Evolutionary conservation across 2,888 invertebrate species (phyloP), one percentile per base, ranked within the genome.

Genomic region (Lottia gigantea): DNA sequence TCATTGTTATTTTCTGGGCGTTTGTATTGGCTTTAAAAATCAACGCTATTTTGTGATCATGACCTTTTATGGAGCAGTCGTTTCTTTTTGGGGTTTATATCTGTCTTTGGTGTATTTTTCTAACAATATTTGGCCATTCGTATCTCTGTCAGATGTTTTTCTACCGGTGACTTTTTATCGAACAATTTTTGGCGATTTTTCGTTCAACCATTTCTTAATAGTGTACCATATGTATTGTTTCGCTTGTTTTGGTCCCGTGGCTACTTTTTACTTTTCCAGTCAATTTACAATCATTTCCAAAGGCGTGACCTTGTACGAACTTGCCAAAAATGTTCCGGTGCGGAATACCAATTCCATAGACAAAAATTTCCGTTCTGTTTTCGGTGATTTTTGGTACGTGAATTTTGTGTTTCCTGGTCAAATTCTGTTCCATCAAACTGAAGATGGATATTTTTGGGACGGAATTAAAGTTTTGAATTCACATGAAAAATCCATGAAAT

Each of bases 1-100:
- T 72, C 86, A 86, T 69, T 86, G 86, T 67, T 83, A 76, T 66
- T 76, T 85, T 75, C 77, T 84, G n/a, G 85, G 83, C 12, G 74
- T 73, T n/a, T 82, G 82, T 69, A 79, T 84, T 14, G 83, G 83
- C 2, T 82, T 79, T 67, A 81, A 77, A 64, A 85, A 85, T 72
- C 85, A 85, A 71, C 71, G 83, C 19, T 84, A 81, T 71, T 85
- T 85, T 66, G 75, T 81, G 19, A 73, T 84, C 15, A 64, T 84
- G 40, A 71, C 77, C 61, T 82, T 83, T 61, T 83, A 80, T 64
- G 74, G 77, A 4, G 72, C 76, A 49, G 19, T 83, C 11, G 71
- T 70, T 8, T 76, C 78, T 14, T 55, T 74, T 11, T 19, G 77
- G 2, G 80, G 79, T 2, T 76, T 74, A 0, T 77, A 71, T 67